Base-by-base conservation (phyloP, 2,113 vertebrate species). In the Athene cunicularia region DNA sequence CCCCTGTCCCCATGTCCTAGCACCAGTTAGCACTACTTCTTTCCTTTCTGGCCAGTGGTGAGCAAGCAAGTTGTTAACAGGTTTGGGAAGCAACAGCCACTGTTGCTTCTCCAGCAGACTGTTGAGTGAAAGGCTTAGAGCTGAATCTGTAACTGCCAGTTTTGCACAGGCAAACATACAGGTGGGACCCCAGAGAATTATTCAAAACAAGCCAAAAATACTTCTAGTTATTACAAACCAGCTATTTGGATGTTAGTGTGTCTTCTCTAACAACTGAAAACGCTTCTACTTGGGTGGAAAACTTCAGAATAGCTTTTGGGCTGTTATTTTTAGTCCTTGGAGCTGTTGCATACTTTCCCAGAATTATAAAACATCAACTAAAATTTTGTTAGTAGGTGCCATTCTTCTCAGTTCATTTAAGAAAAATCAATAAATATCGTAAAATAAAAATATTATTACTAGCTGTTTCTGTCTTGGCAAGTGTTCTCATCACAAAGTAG, bases 1-100 rank as follows among this genome's bases (percentile, higher is more conserved):
- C 5, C 18, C 14, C 6, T 11, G 4, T 2, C 30, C 5, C 16
- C 2, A 1, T 74, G 9, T 59, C 60, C 33, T 37, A 74, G 33
- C 47, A 53, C n/a, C 35, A 18, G 23, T 58, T 41, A 64, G 18
- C 12, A 10, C 9, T 68, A 10, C 9, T 68, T 7, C 18, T 60
- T 53, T 49, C 20, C 12, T 43, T 56, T 14, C 52, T 67, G 56
- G 32, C 8, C 13, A 12, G 8, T 11, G 23, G 43, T 64, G 56
- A 75, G 41, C 64, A 27, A n/a, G 52, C 41, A 27, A 5, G 22
- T 39, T 16, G 18, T 9, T 53, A 1, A 2, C 37, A 59, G 30
- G n/a, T 37, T 70, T 50, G 62, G 68, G 68, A 63, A 86, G 27
- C 12, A 9, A 6, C 8, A 55, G 15, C 73, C 5, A 3, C 3